These are phyloP conservation scores for Anastatus disparis DNA, from an alignment of 1,140 invertebrate genomes.

Conservation along the genomic window DNA sequence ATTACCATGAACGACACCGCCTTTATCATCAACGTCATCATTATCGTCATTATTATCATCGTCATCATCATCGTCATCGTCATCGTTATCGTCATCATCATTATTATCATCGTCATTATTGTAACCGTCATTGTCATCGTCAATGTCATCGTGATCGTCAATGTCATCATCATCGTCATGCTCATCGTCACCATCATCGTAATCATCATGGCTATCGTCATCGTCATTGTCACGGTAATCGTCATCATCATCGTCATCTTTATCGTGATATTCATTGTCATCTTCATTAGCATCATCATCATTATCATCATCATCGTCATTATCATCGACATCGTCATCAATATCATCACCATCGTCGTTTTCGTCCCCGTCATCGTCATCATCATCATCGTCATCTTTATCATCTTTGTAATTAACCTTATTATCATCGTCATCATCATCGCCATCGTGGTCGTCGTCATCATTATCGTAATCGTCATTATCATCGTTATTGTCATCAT, in stretches of 20 bases:
- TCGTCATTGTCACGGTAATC: too few species aligned
- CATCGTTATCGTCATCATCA: not conserved
- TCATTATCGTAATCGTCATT: too few species aligned
- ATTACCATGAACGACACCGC: not conserved
- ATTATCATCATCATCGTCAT: too few species aligned
- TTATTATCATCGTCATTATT: not conserved
- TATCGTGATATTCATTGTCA: too few species aligned
- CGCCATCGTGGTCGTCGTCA: too few species aligned
- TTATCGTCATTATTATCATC: not conserved
- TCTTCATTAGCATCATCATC: too few species aligned
- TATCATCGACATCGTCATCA: not conserved
- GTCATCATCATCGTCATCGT: not conserved
- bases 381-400: not conserved
- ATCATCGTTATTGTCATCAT: too few species aligned
- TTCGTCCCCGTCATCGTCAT: not conserved
- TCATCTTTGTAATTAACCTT: not conserved
- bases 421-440: not conserved
- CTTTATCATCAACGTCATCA: not conserved
- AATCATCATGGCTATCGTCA: too few species aligned
- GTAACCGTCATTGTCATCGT: not conserved
- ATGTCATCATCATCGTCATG: not conserved
- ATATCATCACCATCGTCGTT: not conserved
- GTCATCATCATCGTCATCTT: too few species aligned
- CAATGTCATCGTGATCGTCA: not conserved
- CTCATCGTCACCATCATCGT: not conserved